These are phyloP conservation scores for Frieseomelitta varia DNA, from an alignment of 1,140 invertebrate genomes.

Conservation along the genomic window DNA sequence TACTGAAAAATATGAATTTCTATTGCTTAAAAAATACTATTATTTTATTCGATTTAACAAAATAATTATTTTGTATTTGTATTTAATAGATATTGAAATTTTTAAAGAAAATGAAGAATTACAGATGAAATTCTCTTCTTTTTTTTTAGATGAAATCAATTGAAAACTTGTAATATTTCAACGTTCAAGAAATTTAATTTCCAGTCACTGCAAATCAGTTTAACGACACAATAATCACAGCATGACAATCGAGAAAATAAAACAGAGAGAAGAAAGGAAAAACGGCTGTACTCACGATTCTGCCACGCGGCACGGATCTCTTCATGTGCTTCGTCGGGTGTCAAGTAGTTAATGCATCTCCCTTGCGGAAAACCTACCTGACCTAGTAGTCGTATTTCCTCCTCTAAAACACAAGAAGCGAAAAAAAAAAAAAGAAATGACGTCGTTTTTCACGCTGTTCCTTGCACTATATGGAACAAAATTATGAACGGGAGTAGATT, in stretches of 20 bases:
- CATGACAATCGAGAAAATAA: neutral
- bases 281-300: constrained; percentile 86
- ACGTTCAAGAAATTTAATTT: neutral
- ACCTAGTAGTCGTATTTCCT: constrained; percentile 86
- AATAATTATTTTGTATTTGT: neutral
- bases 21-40: neutral
- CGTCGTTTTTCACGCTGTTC: neutral
- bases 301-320: constrained; percentile 90
- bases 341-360: constrained; percentile 90
- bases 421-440: neutral
- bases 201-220: neutral
- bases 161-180: neutral
- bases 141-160: neutral
- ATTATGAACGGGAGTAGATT: neutral
- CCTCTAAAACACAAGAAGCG: constrained; percentile 82
- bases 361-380: constrained; percentile 87
- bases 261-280: neutral
- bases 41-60: neutral
- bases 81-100: neutral
- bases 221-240: neutral
- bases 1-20: neutral
- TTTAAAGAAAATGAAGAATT: neutral
- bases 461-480: neutral
- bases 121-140: neutral
- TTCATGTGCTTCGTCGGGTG: constrained; percentile 84